These are phyloP conservation scores for Adelphocoris suturalis DNA, from an alignment of 2,888 invertebrate genomes.

Conservation along the genomic window DNA sequence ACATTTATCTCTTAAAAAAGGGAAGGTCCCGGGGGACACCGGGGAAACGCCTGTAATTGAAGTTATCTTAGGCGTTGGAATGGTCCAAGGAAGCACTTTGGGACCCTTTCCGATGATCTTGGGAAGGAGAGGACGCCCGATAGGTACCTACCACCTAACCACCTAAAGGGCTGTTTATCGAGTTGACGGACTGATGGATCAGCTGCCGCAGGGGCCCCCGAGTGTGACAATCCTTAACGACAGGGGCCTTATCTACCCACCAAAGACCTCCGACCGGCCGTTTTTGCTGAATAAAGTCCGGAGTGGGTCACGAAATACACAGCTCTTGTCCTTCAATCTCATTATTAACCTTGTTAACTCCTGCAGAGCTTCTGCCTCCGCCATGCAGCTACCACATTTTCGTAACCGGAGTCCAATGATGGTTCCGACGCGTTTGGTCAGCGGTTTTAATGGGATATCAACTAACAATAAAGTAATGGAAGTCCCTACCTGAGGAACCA, in stretches of 20 bases:
- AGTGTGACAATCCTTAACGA: slow-evolving; percentile 56
- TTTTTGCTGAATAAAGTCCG: slow-evolving; percentile 35
- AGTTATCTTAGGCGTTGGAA: slow-evolving; percentile 41
- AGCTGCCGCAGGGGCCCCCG: neutral
- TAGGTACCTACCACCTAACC: slow-evolving; percentile 38
- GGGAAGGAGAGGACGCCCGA: neutral
- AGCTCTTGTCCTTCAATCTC: slow-evolving; percentile 29
- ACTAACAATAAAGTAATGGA: no score
- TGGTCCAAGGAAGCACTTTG: neutral
- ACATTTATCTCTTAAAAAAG: slow-evolving; percentile 59
- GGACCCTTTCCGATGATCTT: slow-evolving; percentile 29
- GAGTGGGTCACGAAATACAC: slow-evolving; percentile 31
- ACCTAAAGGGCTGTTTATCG: slow-evolving; percentile 51
- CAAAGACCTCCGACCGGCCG: neutral
- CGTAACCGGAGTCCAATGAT: neutral
- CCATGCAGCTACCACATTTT: neutral
- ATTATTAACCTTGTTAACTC: slow-evolving; percentile 21
- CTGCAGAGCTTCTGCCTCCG: neutral
- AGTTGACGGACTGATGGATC: slow-evolving; percentile 60
- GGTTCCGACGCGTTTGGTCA: no score
- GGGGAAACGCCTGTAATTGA: slow-evolving; percentile 54
- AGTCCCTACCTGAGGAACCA: no score
- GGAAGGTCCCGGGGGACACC: neutral
- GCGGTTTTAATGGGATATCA: no score
- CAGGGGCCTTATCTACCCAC: slow-evolving; percentile 12